Conservation (phyloP, 2,888 invertebrate genomes). For the Byasa hedistus region DNA sequence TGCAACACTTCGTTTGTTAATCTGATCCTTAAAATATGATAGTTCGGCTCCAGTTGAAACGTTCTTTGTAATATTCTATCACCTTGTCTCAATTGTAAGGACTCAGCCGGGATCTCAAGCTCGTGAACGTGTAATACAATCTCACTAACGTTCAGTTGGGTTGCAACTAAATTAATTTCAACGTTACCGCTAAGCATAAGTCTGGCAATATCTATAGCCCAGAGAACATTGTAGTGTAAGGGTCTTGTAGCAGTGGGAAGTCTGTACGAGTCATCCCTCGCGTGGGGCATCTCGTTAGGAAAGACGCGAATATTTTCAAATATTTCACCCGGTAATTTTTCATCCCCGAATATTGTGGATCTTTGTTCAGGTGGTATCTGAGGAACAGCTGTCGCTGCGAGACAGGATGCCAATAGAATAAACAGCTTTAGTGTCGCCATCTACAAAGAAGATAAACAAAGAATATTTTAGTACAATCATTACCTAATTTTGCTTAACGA, state of each 20-base stretch:
- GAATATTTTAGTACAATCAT: no score
- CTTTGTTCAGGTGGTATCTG: slow-evolving; percentile 41
- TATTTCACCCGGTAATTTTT: slow-evolving; percentile 56
- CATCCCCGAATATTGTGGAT: slow-evolving; percentile 67
- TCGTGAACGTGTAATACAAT: slow-evolving; percentile 63
- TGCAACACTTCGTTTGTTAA: slow-evolving; percentile 39
- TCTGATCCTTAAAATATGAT: slow-evolving; percentile 52
- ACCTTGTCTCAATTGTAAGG: slow-evolving; percentile 60
- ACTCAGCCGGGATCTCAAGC: slow-evolving; percentile 43
- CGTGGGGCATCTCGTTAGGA: slow-evolving; percentile 30
- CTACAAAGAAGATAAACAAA: slow-evolving; percentile 40
- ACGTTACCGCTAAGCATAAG: slow-evolving; percentile 59
- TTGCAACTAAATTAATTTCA: slow-evolving; percentile 55
- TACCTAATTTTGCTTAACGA: no score
- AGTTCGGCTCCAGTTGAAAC: slow-evolving; percentile 37
- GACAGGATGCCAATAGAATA: slow-evolving; percentile 46
- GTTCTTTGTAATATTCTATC: slow-evolving; percentile 33
- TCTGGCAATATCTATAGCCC: slow-evolving; percentile 61
- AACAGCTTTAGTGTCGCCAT: slow-evolving; percentile 58
- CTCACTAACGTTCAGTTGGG: slow-evolving; percentile 47
- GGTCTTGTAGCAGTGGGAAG: slow-evolving; percentile 77
- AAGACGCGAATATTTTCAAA: slow-evolving; percentile 54
- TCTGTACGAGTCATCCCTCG: slow-evolving; percentile 52
- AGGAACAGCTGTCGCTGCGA: slow-evolving; percentile 47
- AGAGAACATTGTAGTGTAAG: slow-evolving; percentile 68